Evolutionary conservation across 2,113 vertebrate genomes (phyloP), one percentile per base, ranked within the genome.

Genomic region (Apaloderma vittatum): DNA sequence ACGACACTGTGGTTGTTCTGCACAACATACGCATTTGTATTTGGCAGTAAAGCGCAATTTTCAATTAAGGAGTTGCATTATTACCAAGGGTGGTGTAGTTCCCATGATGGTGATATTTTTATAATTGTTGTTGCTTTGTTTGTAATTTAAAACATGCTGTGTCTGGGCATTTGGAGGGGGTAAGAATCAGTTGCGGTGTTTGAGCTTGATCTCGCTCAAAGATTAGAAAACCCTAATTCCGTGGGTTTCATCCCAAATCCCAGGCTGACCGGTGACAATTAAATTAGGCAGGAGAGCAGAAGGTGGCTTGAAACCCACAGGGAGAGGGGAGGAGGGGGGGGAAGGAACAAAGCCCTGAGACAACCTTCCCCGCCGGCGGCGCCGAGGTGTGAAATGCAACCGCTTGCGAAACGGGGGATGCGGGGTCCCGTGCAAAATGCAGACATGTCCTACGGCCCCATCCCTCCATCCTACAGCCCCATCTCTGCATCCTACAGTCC

Each of bases 231-330:
- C 36, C 67, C 45, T 16, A 15, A 36, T 80, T 93, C 78, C 18
- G 46, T 12, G 59, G 62, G 34, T 90, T 80, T 95, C 57, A 34
- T 49, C 93, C 76, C 80, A 26, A 88, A 85, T 54, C 82, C 78
- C 96, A 94, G 79, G 93, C 92, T 66, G 67, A 32, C 1, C 3
- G 51, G 90, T 96, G 96, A 93, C 90, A 95, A 97, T 97, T 94
- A 70, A 97, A 96, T 97, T 95, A 97, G 81, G 52, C 55, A 5
- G 81, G 65, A 59, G 37, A 87, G 73, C 57, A 93, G 95, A 81
- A 91, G 66, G 72, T 18, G 59, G 17, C 48, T 96, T 77, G 55
- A 84, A 59, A 81, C 36, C 54, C 8, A 3, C n/a, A 9, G 12
- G 32, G 34, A 8, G 18, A 18, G 36, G 26, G 62, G 58, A 86